Conservation (phyloP, 1,140 invertebrate genomes). For the Ceratina calcarata region DNA sequence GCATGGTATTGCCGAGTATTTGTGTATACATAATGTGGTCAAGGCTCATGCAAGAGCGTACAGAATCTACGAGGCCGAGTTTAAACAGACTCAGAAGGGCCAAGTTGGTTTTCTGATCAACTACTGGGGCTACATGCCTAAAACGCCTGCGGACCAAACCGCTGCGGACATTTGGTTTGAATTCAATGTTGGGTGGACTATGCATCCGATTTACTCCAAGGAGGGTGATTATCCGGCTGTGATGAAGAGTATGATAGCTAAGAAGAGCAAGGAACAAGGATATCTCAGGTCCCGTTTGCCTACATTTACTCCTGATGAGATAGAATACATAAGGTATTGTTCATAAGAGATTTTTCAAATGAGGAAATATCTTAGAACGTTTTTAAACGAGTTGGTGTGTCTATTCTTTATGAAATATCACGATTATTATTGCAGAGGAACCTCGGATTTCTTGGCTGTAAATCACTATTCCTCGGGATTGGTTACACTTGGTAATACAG, state of each 20-base stretch:
- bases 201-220: slow-evolving; percentile 82
- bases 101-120: slow-evolving; percentile 64
- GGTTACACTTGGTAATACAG: slow-evolving; percentile 63
- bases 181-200: slow-evolving; percentile 83
- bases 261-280: slow-evolving; percentile 81
- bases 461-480: slow-evolving; percentile 82
- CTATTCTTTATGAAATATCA: too few relatives aligned
- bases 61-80: slow-evolving; percentile 84
- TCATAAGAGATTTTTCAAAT: neutral
- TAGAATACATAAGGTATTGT: slow-evolving; percentile 70
- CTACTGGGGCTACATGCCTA: slow-evolving; percentile 48
- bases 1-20: slow-evolving; percentile 78
- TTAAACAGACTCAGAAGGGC: slow-evolving; percentile 82
- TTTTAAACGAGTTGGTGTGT: neutral
- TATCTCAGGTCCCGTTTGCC: slow-evolving; percentile 80
- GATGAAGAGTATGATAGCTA: slow-evolving; percentile 80
- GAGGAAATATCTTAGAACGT: neutral
- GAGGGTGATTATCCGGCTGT: slow-evolving; percentile 83
- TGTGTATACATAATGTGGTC: slow-evolving; percentile 80
- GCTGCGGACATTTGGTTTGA: slow-evolving; percentile 64
- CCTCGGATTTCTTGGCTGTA: slow-evolving; percentile 82
- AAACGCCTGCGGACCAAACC: slow-evolving; percentile 43
- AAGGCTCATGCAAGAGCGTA: slow-evolving; percentile 82
- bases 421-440: slow-evolving; percentile 64
- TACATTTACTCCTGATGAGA: slow-evolving; percentile 79